Conservation (phyloP, 2,888 invertebrate species). For the Alsophila aescularia region DNA sequence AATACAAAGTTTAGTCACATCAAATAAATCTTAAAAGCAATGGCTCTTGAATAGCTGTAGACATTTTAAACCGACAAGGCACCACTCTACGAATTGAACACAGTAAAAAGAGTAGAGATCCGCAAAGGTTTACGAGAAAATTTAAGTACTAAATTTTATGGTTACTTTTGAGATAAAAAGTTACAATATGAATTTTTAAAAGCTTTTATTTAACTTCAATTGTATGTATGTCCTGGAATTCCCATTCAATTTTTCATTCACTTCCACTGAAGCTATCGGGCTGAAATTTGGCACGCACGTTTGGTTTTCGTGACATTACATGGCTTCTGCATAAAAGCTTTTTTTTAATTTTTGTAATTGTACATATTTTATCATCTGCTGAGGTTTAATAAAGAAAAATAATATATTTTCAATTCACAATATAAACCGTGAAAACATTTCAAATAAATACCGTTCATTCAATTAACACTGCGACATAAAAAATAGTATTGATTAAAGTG, state of each 20-base stretch:
- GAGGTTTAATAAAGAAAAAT: no score
- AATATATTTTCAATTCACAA: no score
- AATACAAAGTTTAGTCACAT: not conserved
- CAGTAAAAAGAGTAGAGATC: constrained; percentile 1
- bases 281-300: no score
- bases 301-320: no score
- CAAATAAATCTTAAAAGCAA: constrained; percentile 11
- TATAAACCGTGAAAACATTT: not conserved
- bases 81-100: constrained; percentile 37
- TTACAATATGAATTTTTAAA: no score
- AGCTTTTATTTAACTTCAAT: no score
- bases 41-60: constrained; percentile 13
- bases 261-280: no score
- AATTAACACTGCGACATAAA: not conserved
- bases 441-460: not conserved
- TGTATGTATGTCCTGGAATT: no score
- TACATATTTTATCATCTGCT: not conserved
- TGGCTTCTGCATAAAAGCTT: no score
- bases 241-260: no score
- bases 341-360: no score
- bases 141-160: constrained; percentile 21
- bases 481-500: not conserved
- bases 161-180: not conserved
- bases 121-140: constrained; percentile 24
- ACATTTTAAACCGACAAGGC: constrained; percentile 28